These are phyloP conservation scores for Ceratoteleas bidentatus DNA, from an alignment of 1,140 invertebrate genomes.

Conservation along the genomic window DNA sequence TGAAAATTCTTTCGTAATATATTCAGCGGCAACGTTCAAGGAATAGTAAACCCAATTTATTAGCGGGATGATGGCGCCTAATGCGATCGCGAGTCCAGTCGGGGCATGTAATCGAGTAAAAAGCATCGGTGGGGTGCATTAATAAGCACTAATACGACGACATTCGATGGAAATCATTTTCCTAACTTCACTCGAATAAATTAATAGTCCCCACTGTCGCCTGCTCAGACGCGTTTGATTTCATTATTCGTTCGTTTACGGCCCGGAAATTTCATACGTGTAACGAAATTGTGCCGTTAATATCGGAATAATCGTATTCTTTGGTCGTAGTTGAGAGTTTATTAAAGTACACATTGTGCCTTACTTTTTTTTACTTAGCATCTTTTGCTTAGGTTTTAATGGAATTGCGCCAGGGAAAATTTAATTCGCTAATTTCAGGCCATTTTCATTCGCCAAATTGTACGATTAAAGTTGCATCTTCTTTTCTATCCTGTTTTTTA, in stretches of 20 bases:
- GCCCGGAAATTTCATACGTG: slow-evolving; percentile 26
- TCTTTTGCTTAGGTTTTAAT: too few relatives aligned
- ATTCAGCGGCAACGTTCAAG: slow-evolving; percentile 29
- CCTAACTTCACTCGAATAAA: slow-evolving; percentile 41
- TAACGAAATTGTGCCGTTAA: slow-evolving; percentile 18
- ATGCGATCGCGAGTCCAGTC: slow-evolving; percentile 21
- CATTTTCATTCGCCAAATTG: too few relatives aligned
- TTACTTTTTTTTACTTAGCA: neutral
- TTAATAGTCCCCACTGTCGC: slow-evolving; percentile 13
- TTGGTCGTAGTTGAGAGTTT: slow-evolving; percentile 8
- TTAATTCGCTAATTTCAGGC: neutral
- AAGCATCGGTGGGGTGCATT: slow-evolving; percentile 39
- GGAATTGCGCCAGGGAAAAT: neutral
- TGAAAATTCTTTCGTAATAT: slow-evolving; percentile 5
- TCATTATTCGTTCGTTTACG: slow-evolving; percentile 37
- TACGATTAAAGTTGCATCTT: too few relatives aligned
- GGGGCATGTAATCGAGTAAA: slow-evolving; percentile 45
- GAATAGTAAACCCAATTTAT: slow-evolving; percentile 56
- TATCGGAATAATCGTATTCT: slow-evolving; percentile 8
- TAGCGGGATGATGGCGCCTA: slow-evolving; percentile 35
- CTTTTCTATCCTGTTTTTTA: too few relatives aligned
- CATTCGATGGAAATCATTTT: slow-evolving; percentile 42
- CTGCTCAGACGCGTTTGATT: slow-evolving; percentile 36
- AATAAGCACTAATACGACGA: slow-evolving; percentile 30
- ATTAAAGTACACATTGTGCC: neutral